Conservation (phyloP, 2,888 invertebrate species). For the Chymomyza procnemis region DNA sequence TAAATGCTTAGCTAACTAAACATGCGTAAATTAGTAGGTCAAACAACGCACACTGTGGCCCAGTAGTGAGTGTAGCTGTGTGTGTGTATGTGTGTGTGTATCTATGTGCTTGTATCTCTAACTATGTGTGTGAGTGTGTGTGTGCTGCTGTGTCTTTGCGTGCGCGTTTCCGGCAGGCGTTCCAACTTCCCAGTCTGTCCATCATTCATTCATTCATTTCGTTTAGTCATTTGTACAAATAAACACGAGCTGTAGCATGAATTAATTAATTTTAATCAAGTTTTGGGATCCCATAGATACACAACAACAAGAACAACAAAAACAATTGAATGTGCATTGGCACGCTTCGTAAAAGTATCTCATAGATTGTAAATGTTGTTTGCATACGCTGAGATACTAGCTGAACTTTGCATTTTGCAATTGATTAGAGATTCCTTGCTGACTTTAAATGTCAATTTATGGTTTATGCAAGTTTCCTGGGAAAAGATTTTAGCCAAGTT, state of each 20-base stretch:
- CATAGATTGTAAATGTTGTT: background rate
- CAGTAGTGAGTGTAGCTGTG: conserved; percentile 23
- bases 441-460: no score
- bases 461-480: no score
- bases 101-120: conserved; percentile 11
- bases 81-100: conserved; percentile 18
- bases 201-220: conserved; percentile 53
- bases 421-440: no score
- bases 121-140: conserved; percentile 17
- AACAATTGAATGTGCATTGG: background rate
- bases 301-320: conserved; percentile 24
- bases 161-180: conserved; percentile 29
- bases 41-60: conserved; percentile 43
- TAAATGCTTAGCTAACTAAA: conserved; percentile 60
- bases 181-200: conserved; percentile 34
- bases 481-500: no score
- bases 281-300: conserved; percentile 63
- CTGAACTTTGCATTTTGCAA: background rate
- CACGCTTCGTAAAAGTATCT: background rate
- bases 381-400: background rate
- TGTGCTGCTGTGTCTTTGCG: conserved; percentile 20
- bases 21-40: conserved; percentile 72
- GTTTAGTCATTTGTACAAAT: conserved; percentile 69
- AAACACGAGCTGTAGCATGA: conserved; percentile 57
- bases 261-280: conserved; percentile 72